A percentile compares a stretch with the other conserved stretches of the same genome.
These are phyloP conservation scores for Parazoanthus swiftii DNA, from an alignment of 92 coral and sea anemone genomes.

Conservation along the genomic window DNA sequence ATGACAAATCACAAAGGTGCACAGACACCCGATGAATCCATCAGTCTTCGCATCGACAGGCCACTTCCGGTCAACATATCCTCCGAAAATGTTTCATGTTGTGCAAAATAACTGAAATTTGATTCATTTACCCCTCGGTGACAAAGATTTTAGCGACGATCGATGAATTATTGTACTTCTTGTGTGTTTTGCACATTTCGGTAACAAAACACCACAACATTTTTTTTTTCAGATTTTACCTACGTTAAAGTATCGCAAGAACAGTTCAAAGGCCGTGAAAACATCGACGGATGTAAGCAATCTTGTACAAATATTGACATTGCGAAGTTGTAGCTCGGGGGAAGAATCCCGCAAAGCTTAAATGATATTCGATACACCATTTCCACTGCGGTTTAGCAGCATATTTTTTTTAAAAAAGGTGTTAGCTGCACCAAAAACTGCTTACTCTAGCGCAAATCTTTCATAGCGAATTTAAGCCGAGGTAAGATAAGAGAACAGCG, in stretches of 20 bases:
- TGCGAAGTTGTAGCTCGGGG: neutral
- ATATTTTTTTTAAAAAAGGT: neutral
- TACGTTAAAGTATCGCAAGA: neutral
- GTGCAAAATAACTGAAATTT: conserved; percentile 33
- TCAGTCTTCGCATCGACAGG: conserved; percentile 4
- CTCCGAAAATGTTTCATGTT: conserved; percentile 2
- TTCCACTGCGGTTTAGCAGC: neutral
- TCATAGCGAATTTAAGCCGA: neutral
- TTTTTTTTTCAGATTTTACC: neutral
- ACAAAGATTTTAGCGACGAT: neutral
- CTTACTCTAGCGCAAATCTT: neutral
- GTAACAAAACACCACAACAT: neutral
- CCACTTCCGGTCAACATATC: neutral
- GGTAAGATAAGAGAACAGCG: too few relatives aligned
- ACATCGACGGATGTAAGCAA: neutral
- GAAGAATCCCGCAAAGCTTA: neutral
- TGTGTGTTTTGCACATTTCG: neutral
- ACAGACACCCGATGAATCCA: neutral
- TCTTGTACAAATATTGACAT: conserved; percentile 14
- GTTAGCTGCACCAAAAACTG: too few relatives aligned
- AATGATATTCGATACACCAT: neutral
- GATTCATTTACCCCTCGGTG: conserved; percentile 37
- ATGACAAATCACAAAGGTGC: neutral
- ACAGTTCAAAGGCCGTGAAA: neutral
- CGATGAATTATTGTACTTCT: neutral